Evolutionary conservation across 2,797 vertebrate species (phyloP).

Genomic region (Masticophis lateralis): DNA sequence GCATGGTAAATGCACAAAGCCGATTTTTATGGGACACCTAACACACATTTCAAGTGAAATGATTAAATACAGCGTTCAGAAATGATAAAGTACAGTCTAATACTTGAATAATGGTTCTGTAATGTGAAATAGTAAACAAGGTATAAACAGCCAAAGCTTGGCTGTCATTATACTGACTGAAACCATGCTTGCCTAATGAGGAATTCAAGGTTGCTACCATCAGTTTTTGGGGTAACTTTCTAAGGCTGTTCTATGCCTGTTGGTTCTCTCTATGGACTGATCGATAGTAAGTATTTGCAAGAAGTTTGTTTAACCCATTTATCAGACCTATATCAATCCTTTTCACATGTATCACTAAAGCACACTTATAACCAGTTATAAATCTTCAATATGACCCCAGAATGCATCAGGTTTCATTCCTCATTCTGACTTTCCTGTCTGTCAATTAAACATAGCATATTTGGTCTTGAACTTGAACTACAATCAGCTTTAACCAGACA

Average conservation of each 20-base stretch:
- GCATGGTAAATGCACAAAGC: constrained; percentile 44
- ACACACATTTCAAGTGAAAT: constrained; percentile 26
- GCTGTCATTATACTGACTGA: background rate
- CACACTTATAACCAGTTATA: background rate
- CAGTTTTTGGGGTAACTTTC: background rate
- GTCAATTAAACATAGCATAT: background rate
- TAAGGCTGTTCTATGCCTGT: background rate
- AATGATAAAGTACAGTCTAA: background rate
- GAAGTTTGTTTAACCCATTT: background rate
- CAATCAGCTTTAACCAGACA: background rate
- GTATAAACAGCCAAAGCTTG: background rate
- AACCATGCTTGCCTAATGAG: background rate
- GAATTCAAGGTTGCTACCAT: background rate
- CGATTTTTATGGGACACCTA: constrained; percentile 38
- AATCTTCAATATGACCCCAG: background rate
- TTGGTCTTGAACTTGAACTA: background rate
- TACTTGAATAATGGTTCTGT: background rate
- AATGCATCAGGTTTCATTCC: background rate
- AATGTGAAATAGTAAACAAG: background rate
- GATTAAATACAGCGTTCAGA: constrained; percentile 19
- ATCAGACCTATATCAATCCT: background rate
- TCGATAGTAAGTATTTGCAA: background rate
- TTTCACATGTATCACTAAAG: background rate
- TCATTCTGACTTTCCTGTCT: background rate
- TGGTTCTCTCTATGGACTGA: background rate